phyloP scores from a whole-genome alignment of 2,797 vertebrate species.

The Mionectes olivaceus region DNA sequence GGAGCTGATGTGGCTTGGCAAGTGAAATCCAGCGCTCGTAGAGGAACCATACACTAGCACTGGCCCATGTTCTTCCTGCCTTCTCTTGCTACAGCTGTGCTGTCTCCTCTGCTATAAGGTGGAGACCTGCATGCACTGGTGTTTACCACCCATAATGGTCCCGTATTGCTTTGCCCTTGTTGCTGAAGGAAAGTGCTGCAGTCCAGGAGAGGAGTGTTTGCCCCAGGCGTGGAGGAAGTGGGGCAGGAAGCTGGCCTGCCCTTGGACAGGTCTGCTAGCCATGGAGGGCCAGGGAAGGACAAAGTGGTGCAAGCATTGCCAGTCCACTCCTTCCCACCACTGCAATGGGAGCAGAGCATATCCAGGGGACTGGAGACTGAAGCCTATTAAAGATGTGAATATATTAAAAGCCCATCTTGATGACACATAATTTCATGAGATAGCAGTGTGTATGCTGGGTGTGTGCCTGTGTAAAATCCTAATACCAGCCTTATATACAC shows the following conservation, averaged over 20 bases:
- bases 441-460: accelerated
- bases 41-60: accelerated
- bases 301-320: accelerated
- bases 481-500: background rate
- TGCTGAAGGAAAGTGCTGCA: background rate
- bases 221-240: accelerated
- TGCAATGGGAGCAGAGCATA: background rate
- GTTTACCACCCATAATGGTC: accelerated
- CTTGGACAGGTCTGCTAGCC: accelerated
- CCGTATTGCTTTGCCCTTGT: background rate
- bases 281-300: background rate
- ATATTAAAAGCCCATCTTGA: background rate
- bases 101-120: accelerated
- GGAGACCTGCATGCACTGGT: accelerated
- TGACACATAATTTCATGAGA: background rate
- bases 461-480: background rate
- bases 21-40: background rate
- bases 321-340: background rate
- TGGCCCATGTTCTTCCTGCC: background rate
- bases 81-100: background rate
- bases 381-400: background rate
- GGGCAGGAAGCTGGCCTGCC: background rate
- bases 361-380: background rate
- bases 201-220: background rate
- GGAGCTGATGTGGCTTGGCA: background rate